Percentiles rank a stretch among this genome's conserved stretches.
These are phyloP conservation scores for Ferrisia virgata DNA, from an alignment of 2,888 invertebrate genomes.

Conservation along the genomic window DNA sequence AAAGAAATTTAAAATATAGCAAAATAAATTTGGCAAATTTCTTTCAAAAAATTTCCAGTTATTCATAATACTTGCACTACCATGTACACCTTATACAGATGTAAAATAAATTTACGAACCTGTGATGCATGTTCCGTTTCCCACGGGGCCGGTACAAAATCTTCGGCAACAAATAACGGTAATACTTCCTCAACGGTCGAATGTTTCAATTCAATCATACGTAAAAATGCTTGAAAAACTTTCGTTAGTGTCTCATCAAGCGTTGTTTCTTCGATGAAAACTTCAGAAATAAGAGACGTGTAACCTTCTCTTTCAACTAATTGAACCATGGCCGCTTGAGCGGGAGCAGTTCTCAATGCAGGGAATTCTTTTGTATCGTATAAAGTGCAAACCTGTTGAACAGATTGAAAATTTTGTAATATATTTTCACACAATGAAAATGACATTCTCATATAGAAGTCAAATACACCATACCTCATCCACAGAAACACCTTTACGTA, in stretches of 20 bases:
- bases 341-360: slow-evolving; percentile 72
- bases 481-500: slow-evolving; percentile 71
- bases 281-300: slow-evolving; percentile 75
- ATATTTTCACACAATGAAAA: too few species aligned
- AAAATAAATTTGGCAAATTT: too few species aligned
- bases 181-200: slow-evolving; percentile 81
- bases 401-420: too few species aligned
- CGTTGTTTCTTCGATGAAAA: slow-evolving; percentile 74
- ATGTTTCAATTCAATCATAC: slow-evolving; percentile 77
- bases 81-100: too few species aligned
- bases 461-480: slow-evolving; percentile 60
- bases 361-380: slow-evolving; percentile 78
- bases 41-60: too few species aligned
- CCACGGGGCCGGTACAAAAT: slow-evolving; percentile 78
- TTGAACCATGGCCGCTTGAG: slow-evolving; percentile 79
- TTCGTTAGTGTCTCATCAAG: slow-evolving; percentile 75
- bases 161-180: slow-evolving; percentile 76
- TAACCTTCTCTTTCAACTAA: slow-evolving; percentile 80
- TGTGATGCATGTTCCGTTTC: slow-evolving; percentile 68
- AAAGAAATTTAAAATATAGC: background rate
- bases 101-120: slow-evolving; percentile 55
- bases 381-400: slow-evolving; percentile 53
- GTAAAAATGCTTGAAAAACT: slow-evolving; percentile 80
- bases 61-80: too few species aligned
- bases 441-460: too few species aligned